These are phyloP conservation scores for Hipposideros armiger DNA, from an alignment of 2,113 vertebrate species.

Conservation along the genomic window DNA sequence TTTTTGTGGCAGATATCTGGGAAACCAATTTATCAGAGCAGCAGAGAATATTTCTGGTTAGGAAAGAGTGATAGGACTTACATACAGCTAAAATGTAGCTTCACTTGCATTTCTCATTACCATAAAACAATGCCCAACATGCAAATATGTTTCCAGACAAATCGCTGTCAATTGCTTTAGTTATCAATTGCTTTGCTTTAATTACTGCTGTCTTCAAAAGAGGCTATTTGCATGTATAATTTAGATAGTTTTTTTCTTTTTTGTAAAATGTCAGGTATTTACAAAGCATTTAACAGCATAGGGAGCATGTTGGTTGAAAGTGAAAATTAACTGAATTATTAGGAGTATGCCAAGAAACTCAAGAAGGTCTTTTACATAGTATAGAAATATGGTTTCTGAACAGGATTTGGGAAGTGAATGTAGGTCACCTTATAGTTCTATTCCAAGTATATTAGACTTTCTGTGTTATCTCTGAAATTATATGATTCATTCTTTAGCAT, in stretches of 20 bases:
- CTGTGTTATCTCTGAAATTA: neutral
- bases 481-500: neutral
- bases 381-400: neutral
- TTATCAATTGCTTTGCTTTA: neutral
- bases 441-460: neutral
- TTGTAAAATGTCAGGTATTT: neutral
- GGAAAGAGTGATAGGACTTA: neutral
- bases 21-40: neutral
- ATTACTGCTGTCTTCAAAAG: neutral
- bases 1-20: constrained; percentile 2
- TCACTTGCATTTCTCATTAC: neutral
- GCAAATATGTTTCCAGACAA: constrained; percentile 28
- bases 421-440: neutral
- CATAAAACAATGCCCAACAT: neutral
- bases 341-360: neutral
- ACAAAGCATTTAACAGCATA: neutral
- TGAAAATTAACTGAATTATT: neutral
- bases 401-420: neutral
- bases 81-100: neutral
- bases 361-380: neutral
- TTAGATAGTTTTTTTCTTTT: neutral
- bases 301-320: constrained; percentile 15
- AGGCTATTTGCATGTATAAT: constrained; percentile 11
- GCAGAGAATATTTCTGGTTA: neutral
- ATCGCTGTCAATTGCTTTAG: neutral